Percentiles rank a stretch among this genome's conserved stretches.
phyloP scores from a whole-genome alignment of 2,888 invertebrate species.

The Abscondita cerata region DNA sequence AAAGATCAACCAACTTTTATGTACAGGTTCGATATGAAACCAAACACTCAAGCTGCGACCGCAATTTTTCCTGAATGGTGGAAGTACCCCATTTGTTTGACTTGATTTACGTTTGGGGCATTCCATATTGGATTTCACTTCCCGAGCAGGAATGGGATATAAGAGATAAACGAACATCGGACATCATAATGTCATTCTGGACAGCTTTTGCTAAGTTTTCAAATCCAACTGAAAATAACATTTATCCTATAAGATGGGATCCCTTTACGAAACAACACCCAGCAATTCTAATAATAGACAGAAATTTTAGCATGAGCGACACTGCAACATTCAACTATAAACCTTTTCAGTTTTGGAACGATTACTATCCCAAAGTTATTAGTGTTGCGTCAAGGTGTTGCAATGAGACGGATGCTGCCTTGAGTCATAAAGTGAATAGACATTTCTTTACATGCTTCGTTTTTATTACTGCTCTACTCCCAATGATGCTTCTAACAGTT shows the following conservation, averaged over 20 bases:
- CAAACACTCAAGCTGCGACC: slow-evolving; percentile 69
- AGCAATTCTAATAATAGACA: slow-evolving; percentile 75
- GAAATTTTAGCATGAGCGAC: slow-evolving; percentile 79
- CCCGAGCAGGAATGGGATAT: slow-evolving; percentile 75
- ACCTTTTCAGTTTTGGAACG: slow-evolving; percentile 83
- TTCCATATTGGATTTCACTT: slow-evolving; percentile 73
- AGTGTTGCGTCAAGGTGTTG: slow-evolving; percentile 79
- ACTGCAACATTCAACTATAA: slow-evolving; percentile 73
- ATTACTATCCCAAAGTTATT: slow-evolving; percentile 79
- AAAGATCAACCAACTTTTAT: slow-evolving; percentile 68
- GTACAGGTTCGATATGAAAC: slow-evolving; percentile 79
- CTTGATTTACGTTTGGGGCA: slow-evolving; percentile 81
- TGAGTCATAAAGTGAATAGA: too few species aligned
- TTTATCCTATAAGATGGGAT: slow-evolving; percentile 77
- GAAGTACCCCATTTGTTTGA: slow-evolving; percentile 81
- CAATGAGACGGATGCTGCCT: slow-evolving; percentile 59
- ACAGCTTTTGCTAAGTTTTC: slow-evolving; percentile 79
- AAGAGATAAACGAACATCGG: slow-evolving; percentile 79
- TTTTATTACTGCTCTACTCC: too few species aligned
- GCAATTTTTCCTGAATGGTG: slow-evolving; percentile 79
- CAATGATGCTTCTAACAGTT: too few species aligned
- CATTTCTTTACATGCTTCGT: too few species aligned
- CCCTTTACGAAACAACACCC: slow-evolving; percentile 71
- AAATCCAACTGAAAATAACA: slow-evolving; percentile 73
- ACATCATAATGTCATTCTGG: slow-evolving; percentile 82